These are phyloP conservation scores for Fulmarus glacialis DNA, from an alignment of 2,113 vertebrate genomes.

Conservation along the genomic window DNA sequence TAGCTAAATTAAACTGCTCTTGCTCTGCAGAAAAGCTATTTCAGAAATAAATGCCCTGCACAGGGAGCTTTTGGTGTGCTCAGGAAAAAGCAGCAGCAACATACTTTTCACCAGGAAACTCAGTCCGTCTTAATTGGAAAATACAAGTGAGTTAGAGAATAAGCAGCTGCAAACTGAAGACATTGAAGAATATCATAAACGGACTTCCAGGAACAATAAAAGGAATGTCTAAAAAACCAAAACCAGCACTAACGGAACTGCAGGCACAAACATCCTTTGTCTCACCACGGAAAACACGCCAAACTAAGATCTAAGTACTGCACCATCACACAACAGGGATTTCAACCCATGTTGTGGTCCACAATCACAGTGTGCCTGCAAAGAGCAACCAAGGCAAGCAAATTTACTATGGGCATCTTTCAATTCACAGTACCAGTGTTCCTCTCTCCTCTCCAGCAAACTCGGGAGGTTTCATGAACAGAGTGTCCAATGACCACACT, in stretches of 20 bases:
- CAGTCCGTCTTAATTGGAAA: not conserved
- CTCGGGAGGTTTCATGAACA: rapidly evolving
- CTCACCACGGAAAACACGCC: not conserved
- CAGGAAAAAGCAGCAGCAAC: not conserved
- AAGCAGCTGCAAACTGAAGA: not conserved
- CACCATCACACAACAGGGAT: not conserved
- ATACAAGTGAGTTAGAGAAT: not conserved
- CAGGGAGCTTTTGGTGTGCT: not conserved
- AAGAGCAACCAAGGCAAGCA: not conserved
- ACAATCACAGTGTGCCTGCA: not conserved
- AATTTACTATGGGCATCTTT: not conserved
- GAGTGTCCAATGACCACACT: not conserved
- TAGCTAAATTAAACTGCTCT: not conserved
- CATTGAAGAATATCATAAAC: not conserved
- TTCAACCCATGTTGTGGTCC: not conserved
- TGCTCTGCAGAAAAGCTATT: not conserved
- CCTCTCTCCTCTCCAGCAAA: not conserved
- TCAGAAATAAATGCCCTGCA: not conserved
- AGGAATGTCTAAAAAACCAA: not conserved
- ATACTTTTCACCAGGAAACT: not conserved
- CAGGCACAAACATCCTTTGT: not conserved
- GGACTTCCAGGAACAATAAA: not conserved
- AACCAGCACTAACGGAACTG: not conserved
- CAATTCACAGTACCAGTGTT: not conserved
- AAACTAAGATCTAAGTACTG: not conserved